Evolutionary conservation across 2,113 vertebrate species (phyloP), one percentile per base, ranked within the genome.

Genomic region (Tragelaphus imberbis): DNA sequence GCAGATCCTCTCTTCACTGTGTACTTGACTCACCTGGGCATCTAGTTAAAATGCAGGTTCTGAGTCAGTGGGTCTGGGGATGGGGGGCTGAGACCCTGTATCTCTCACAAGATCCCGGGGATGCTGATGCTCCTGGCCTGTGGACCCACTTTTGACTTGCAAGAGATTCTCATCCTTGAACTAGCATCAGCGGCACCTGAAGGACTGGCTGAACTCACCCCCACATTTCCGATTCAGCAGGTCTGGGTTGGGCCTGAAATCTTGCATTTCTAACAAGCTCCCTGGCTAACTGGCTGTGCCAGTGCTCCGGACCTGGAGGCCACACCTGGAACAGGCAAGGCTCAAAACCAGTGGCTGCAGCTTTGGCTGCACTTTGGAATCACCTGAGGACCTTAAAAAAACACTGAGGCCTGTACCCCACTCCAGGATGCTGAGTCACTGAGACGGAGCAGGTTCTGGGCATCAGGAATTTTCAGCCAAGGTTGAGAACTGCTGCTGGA

Each of bases 61-160:
- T n/a, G 30, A 59, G 36, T 91, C 55, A 16, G 16, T 56, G 88
- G 53, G 27, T 47, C 28, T 7, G 25, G 36, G 28, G 28, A 40
- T 27, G 40, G 7, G 71, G n/a, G 17, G 10, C 88, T 58, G 40
- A 44, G 88, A 58, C 55, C 12, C 63, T 13, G 4, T 33, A 0
- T 23, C 19, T 90, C 16, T 59, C 3, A 33, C 0, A 3, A 16
- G 28, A 47, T 21, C 53, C 51, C 0, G 0, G 27, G 2, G 36
- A 58, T 47, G 68, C 36, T 23, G 25, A 47, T 0, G 1, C 25
- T 44, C 21, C 71, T 15, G 13, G 28, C 8, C 87, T 71, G 49
- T 13, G 14, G 49, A 17, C 49, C 49, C n/a, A 33, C 53, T 58
- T 49, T 49, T 33, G 19, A 58, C 27, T 6, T 23, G 19, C 28